A percentile compares a stretch with the other conserved stretches of the same genome.
Evolutionary conservation across 2,797 vertebrate genomes (phyloP).

Genomic region (Tapirus indicus): DNA sequence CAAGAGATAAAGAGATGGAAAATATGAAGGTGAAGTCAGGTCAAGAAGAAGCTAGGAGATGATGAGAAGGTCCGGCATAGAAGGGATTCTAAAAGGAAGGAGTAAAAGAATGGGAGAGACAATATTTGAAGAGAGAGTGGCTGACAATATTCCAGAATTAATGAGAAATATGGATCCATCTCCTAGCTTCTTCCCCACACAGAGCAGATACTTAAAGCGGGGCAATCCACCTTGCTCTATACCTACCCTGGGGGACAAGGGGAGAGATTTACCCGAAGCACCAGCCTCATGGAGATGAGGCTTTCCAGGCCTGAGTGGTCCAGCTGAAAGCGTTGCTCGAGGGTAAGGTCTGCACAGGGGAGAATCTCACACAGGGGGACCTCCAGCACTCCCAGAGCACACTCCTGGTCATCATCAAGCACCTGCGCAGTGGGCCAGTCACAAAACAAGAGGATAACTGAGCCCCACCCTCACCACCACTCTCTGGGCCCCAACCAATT

Average conservation of each 20-base stretch:
- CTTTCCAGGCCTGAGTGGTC: slow-evolving; percentile 95
- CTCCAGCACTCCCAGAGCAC: slow-evolving; percentile 90
- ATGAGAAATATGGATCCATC: not conserved
- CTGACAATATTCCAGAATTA: not conserved
- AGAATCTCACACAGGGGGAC: slow-evolving; percentile 92
- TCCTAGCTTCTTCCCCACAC: not conserved
- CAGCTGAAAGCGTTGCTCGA: slow-evolving; percentile 94
- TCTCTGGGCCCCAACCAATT: not conserved
- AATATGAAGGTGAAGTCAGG: not conserved
- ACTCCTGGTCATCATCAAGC: slow-evolving; percentile 92
- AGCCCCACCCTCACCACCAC: not conserved
- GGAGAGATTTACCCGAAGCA: slow-evolving; percentile 91
- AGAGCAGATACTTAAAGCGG: not conserved
- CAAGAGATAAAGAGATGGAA: not conserved
- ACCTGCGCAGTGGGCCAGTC: slow-evolving; percentile 87
- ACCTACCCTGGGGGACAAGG: not conserved
- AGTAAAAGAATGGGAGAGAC: not conserved
- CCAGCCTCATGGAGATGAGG: slow-evolving; percentile 94
- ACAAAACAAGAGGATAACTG: not conserved
- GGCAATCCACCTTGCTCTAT: not conserved
- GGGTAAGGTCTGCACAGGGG: slow-evolving; percentile 88
- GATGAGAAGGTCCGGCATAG: not conserved
- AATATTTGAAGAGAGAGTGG: not conserved
- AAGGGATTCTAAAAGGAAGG: not conserved
- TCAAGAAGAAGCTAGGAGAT: not conserved